Evolutionary conservation across 2,888 invertebrate species (phyloP), one percentile per base, ranked within the genome.

Genomic region (Melitaea athalia): DNA sequence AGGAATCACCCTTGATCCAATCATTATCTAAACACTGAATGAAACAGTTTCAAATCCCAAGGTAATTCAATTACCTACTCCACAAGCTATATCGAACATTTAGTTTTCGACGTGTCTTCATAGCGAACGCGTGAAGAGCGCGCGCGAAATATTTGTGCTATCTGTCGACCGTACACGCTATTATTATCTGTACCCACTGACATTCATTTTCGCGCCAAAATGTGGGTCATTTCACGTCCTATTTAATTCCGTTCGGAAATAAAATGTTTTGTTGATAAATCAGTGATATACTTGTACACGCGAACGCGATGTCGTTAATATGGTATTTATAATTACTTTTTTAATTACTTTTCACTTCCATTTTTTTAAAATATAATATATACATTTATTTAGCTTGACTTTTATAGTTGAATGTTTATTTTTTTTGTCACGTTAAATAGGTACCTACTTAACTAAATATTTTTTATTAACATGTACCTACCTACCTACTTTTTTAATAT

Each of bases 141-240:
- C 80, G 81, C 83, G 85, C 84, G 81, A 81, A 81, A 47, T 17
- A 7, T 57, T 38, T 57, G 11, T 57, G 42, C 42, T 31, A 57
- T 57, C 38, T 57, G 57, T 17, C 38, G 17, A 45, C 17, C 38
- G 38, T 38, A 38, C 38, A 38, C 8, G 38, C 38, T 38, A 38
- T 38, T 38, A 38, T 38, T 38, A 38, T 38, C 38, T 38, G 38
- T 38, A 38, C 38, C 38, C 61, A 69, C 77, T 85, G 86, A 84
- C 89, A 88, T 85, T 86, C 81, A 79, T 83, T 85, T 85, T 83
- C 81, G 81, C 87, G 85, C 86, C 81, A 83, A 72, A 81, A 85
- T 82, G 75, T 88, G 80, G 86, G 88, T 84, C 87, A 80, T 71
- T 73, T 70, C 74, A 79, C 77, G 83, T 74, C 77, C 81, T 77